These are phyloP conservation scores for Drosophila merina DNA, from an alignment of 2,888 invertebrate genomes.

Conservation along the genomic window DNA sequence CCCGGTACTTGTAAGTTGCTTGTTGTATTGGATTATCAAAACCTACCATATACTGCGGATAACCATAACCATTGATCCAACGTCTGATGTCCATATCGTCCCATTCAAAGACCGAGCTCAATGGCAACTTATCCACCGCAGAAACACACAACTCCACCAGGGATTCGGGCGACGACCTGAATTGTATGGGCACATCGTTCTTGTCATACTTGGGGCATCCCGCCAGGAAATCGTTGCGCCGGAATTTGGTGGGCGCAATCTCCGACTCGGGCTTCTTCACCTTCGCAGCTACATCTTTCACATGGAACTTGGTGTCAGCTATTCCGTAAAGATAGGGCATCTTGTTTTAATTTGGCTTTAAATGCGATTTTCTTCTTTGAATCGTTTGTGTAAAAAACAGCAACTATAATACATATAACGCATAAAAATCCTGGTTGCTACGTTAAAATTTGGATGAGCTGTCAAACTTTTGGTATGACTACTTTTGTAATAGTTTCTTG, in stretches of 20 bases:
- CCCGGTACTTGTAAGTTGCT: too few species aligned
- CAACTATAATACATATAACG: not conserved
- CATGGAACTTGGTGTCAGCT: constrained; percentile 64
- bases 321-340: constrained; percentile 70
- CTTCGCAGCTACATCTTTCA: not conserved
- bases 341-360: constrained; percentile 21
- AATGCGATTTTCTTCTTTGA: not conserved
- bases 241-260: constrained; percentile 44
- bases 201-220: constrained; percentile 48
- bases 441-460: not conserved
- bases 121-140: constrained; percentile 82
- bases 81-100: constrained; percentile 83
- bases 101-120: constrained; percentile 85
- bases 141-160: constrained; percentile 80
- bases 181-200: constrained; percentile 66
- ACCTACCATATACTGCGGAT: constrained; percentile 85
- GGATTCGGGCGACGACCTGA: constrained; percentile 83
- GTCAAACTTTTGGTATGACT: not conserved
- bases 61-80: constrained; percentile 85
- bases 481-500: too few species aligned
- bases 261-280: not conserved
- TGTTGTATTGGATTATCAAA: too few species aligned
- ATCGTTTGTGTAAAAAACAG: constrained; percentile 1
- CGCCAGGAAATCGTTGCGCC: constrained; percentile 14
- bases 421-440: not conserved